phyloP scores from a whole-genome alignment of 2,113 vertebrate species.

The Arothron firmamentum region DNA sequence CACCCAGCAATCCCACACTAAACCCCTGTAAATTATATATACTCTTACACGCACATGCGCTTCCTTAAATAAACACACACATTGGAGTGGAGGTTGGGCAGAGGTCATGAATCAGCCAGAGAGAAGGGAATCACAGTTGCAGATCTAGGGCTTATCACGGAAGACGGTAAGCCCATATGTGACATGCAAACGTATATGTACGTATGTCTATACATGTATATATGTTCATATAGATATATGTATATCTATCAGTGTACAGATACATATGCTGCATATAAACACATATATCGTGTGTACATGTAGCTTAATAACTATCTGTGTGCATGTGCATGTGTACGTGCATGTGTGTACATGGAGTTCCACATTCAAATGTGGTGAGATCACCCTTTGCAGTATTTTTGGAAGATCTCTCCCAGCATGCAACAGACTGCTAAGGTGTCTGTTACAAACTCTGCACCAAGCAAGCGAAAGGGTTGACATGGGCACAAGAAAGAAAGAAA shows the following conservation, averaged over 20 bases:
- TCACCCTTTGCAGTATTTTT: constrained; percentile 62
- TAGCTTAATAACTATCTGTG: not conserved
- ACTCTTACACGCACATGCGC: constrained; percentile 28
- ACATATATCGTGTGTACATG: not conserved
- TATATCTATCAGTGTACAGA: constrained; percentile 34
- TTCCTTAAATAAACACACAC: constrained; percentile 19
- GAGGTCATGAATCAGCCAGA: constrained; percentile 62
- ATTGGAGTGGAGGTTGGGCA: constrained; percentile 18
- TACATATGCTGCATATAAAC: not conserved
- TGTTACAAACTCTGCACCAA: constrained; percentile 42
- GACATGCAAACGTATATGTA: constrained; percentile 48
- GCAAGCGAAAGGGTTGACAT: constrained; percentile 29
- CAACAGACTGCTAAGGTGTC: constrained; percentile 52
- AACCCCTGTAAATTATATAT: constrained; percentile 56
- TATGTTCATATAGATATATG: constrained; percentile 23
- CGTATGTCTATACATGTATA: constrained; percentile 42
- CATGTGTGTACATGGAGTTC: not conserved
- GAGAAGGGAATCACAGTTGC: constrained; percentile 65
- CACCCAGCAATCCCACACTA: constrained; percentile 49
- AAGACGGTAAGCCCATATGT: constrained; percentile 72
- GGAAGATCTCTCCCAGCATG: constrained; percentile 61
- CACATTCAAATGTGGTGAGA: constrained; percentile 39
- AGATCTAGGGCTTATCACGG: constrained; percentile 65
- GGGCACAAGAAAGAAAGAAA: constrained; percentile 3
- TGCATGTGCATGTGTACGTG: not conserved